A percentile compares a stretch with the other conserved stretches of the same genome.
Conservation (phyloP, 2,797 vertebrate genomes). For the Chloroceryle amazona region DNA sequence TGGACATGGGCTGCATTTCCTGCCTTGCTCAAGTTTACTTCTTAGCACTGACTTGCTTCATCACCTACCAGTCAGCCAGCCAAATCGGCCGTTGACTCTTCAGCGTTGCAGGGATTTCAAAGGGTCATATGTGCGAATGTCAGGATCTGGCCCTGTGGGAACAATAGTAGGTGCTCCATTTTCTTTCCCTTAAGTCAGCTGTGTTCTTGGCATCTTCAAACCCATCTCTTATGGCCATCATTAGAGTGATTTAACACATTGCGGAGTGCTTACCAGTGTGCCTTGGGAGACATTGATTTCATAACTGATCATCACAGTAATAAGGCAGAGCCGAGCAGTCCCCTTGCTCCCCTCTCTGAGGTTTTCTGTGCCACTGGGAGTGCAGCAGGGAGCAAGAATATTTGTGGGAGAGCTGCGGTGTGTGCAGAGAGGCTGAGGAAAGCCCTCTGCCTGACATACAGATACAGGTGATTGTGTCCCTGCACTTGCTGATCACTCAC, state of each 20-base stretch:
- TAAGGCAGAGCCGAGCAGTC: not conserved
- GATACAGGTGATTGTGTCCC: not conserved
- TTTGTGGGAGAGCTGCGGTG: not conserved
- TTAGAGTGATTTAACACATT: not conserved
- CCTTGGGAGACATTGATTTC: constrained; percentile 4
- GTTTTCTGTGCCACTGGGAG: not conserved
- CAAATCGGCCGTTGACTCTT: fast-evolving
- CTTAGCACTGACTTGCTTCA: not conserved
- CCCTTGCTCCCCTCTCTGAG: fast-evolving
- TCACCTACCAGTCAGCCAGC: not conserved
- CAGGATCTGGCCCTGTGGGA: not conserved
- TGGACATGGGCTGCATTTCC: not conserved
- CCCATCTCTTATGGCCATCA: not conserved
- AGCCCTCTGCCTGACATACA: not conserved
- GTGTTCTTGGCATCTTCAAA: not conserved
- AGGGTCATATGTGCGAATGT: fast-evolving
- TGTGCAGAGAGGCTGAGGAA: not conserved
- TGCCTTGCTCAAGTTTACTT: not conserved
- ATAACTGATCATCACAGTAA: not conserved
- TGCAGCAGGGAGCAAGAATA: not conserved
- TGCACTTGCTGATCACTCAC: not conserved
- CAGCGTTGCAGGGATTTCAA: not conserved
- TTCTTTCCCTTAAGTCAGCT: not conserved
- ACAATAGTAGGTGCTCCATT: not conserved
- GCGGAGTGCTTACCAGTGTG: fast-evolving